Conservation (phyloP, 2,113 vertebrate genomes). For the Turdus rufiventris region DNA sequence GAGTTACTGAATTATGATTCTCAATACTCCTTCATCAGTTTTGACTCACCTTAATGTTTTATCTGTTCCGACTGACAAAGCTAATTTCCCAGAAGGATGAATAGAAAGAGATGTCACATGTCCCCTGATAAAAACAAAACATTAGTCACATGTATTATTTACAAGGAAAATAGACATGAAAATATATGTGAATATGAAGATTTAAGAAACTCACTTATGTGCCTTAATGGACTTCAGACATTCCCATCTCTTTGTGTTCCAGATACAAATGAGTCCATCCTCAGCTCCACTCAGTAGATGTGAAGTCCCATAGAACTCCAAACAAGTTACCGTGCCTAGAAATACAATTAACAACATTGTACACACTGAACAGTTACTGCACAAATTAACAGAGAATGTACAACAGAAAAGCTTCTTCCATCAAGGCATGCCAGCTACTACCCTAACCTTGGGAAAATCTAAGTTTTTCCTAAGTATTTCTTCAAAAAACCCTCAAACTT, state of each 20-base stretch:
- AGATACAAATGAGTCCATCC: constrained; percentile 92
- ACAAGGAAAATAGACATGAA: background rate
- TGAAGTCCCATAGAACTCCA: constrained; percentile 86
- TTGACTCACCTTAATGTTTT: constrained; percentile 86
- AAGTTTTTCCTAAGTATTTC: background rate
- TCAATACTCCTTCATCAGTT: background rate
- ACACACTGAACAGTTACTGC: background rate
- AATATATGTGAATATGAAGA: rapidly evolving
- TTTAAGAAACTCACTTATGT: constrained; percentile 83
- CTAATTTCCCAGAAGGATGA: constrained; percentile 95
- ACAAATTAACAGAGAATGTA: background rate
- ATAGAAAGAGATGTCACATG: constrained; percentile 88
- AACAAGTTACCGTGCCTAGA: constrained; percentile 88
- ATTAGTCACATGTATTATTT: background rate
- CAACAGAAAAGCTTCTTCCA: background rate
- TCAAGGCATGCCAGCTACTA: background rate
- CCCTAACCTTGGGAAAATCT: background rate
- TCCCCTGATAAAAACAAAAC: constrained; percentile 76
- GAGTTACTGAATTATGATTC: background rate
- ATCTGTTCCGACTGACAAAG: constrained; percentile 92
- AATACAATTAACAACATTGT: background rate
- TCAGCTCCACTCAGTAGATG: constrained; percentile 93
- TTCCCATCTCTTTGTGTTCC: constrained; percentile 93
- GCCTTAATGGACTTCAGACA: constrained; percentile 92
- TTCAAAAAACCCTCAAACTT: background rate